These are phyloP conservation scores for Aphidius colemani DNA, from an alignment of 2,888 invertebrate species.

Conservation along the genomic window DNA sequence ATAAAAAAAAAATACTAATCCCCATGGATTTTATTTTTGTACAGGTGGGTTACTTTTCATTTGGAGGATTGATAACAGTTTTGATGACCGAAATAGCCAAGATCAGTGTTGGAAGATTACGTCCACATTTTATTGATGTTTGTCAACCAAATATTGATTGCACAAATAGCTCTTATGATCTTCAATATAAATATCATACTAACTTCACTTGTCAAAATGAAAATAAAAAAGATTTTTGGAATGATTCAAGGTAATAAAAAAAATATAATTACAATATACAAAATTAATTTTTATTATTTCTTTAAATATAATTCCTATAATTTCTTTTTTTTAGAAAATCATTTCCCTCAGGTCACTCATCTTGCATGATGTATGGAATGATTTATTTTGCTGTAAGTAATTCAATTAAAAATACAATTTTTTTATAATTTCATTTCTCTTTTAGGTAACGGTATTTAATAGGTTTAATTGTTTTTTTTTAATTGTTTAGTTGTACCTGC, in stretches of 20 bases:
- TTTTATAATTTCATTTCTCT: conserved; percentile 17
- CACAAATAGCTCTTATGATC: conserved; percentile 42
- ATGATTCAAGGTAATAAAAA: no score
- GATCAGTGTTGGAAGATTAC: conserved; percentile 87
- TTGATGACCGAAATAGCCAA: conserved; percentile 91
- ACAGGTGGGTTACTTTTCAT: conserved; percentile 79
- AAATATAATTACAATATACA: no score
- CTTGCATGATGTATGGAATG: conserved; percentile 87
- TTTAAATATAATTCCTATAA: not conserved
- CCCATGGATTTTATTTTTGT: no score
- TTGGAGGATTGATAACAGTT: conserved; percentile 84
- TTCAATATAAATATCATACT: conserved; percentile 72
- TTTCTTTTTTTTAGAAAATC: conserved; percentile 67
- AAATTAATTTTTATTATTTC: no score
- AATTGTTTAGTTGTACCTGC: conserved; percentile 84
- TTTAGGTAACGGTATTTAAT: conserved; percentile 1
- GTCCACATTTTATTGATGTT: conserved; percentile 92
- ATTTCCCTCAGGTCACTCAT: conserved; percentile 91
- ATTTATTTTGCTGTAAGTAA: conserved; percentile 77
- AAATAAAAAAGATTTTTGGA: no score
- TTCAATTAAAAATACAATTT: conserved; percentile 7
- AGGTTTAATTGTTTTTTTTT: not conserved
- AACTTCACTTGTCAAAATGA: conserved; percentile 69
- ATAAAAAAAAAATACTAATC: no score
- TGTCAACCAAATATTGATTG: conserved; percentile 81